phyloP scores from a whole-genome alignment of 2,888 invertebrate species.

The Caenorhabditis sp. region DNA sequence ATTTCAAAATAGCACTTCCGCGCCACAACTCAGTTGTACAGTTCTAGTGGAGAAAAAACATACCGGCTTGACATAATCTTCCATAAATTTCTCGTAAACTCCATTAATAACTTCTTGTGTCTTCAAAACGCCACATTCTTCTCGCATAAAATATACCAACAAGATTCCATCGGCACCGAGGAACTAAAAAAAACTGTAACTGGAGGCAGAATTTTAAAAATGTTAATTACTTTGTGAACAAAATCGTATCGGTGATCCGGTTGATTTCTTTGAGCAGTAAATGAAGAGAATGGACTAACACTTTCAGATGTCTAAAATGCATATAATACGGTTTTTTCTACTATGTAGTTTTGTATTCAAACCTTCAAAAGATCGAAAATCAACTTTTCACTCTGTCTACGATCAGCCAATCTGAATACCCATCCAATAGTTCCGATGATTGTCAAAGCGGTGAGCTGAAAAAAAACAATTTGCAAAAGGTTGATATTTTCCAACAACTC shows the following conservation, averaged over 20 bases:
- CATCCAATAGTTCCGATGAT: constrained; percentile 24
- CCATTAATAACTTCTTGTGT: constrained; percentile 28
- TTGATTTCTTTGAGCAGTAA: background rate
- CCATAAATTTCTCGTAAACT: constrained; percentile 13
- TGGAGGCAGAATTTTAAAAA: background rate
- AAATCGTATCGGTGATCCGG: constrained; percentile 24
- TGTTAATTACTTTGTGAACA: constrained; percentile 11
- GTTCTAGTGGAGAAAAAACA: background rate
- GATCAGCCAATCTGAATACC: constrained; percentile 15
- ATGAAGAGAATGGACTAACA: background rate
- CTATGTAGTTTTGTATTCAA: no score
- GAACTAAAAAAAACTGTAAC: constrained; percentile 11
- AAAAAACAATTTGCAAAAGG: background rate
- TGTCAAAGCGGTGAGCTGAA: constrained; percentile 23
- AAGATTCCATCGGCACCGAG: constrained; percentile 32
- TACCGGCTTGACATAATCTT: constrained; percentile 13
- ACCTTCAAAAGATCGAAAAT: constrained; percentile 1
- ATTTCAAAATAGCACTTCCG: no score
- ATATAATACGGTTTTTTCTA: no score
- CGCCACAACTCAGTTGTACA: no score
- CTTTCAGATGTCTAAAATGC: background rate
- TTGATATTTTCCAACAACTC: no score
- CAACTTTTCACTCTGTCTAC: background rate
- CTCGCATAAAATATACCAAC: constrained; percentile 30
- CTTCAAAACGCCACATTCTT: constrained; percentile 27